phyloP scores from a whole-genome alignment of 1,140 invertebrate genomes.

The Cardiocondyla obscurior region DNA sequence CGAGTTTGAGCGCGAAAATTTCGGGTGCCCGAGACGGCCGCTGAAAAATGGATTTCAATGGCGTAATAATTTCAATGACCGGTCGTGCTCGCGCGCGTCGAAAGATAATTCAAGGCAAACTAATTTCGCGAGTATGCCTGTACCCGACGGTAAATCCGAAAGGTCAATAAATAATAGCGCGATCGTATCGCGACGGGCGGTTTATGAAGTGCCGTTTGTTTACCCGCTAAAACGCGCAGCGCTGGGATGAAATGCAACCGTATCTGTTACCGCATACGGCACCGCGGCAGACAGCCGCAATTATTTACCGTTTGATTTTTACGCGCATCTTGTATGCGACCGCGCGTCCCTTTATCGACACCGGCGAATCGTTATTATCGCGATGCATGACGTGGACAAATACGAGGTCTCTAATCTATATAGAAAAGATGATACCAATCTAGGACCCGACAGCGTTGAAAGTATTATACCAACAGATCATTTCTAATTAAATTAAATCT shows the following conservation, averaged over 20 bases:
- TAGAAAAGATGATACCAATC: not conserved
- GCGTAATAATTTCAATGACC: constrained; percentile 66
- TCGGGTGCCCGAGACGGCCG: too few species aligned
- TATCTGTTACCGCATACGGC: constrained; percentile 56
- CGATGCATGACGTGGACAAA: not conserved
- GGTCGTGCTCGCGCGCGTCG: constrained; percentile 40
- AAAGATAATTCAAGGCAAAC: constrained; percentile 72
- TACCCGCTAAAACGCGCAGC: constrained; percentile 64
- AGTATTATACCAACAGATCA: not conserved
- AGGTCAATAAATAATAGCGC: constrained; percentile 70
- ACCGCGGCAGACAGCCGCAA: constrained; percentile 22
- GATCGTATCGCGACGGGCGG: constrained; percentile 66
- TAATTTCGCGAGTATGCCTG: constrained; percentile 65
- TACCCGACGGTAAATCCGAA: constrained; percentile 64
- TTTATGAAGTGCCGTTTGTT: constrained; percentile 71
- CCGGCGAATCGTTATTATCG: constrained; percentile 25
- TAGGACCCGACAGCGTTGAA: not conserved
- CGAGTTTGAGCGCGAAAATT: constrained; percentile 14
- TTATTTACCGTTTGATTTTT: constrained; percentile 69
- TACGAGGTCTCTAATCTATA: not conserved
- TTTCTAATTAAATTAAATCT: not conserved
- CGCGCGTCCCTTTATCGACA: constrained; percentile 26
- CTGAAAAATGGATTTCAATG: constrained; percentile 68
- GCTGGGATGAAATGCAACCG: constrained; percentile 63
- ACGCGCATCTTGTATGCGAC: not conserved